Base-by-base conservation (phyloP, 2,888 invertebrate genomes). In the Sinhomidia bicolor region DNA sequence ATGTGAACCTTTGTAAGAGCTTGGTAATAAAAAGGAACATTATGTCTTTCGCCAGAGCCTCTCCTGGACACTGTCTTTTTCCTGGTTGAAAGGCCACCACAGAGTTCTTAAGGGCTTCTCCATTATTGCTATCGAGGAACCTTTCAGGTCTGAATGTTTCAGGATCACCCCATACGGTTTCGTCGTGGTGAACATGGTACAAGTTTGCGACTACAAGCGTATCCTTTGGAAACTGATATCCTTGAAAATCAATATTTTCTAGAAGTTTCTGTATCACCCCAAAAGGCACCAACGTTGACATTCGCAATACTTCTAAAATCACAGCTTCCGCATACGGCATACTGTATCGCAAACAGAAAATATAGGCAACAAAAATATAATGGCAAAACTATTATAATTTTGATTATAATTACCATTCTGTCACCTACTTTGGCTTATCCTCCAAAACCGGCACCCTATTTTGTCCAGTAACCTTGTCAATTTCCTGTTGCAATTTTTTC, bases 61-160 rank as follows among this genome's bases (percentile, higher is more conserved):
- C 74, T 7, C 44, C 74, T 17, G 44, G 74, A 44, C 74, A 74
- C 1, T 3, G 1, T 20, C 74, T 36, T 23, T 9, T 36, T n/a
- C 74, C 74, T 2, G 44, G 20, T 74, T 36, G 44, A 20, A 74
- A 74, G 4, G 74, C 41, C 10, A 74, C 44, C 9, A 74, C 44
- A 12, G 7, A 20, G 3, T 44, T 44, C 44, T 44, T 36, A 4
- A 44, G 20, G 9, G 41, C 20, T 44, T 44, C n/a, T 20, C 44
- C 44, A 20, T 20, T 88, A n/a, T n/a, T n/a, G n/a, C n/a, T n/a
- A n/a, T n/a, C n/a, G 10, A 92, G 71, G 32, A 91, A 92, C 82
- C 92, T 74, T 71, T 91, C 91, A 1, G 92, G 92, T 74, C 91
- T 79, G 65, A 92, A 91, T 9, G 51, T 83, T 9, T 90, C 87